Percentiles rank a stretch among this genome's conserved stretches.
Evolutionary conservation across 2,797 vertebrate species (phyloP).

Genomic region (Chlorospingus flavigularis): DNA sequence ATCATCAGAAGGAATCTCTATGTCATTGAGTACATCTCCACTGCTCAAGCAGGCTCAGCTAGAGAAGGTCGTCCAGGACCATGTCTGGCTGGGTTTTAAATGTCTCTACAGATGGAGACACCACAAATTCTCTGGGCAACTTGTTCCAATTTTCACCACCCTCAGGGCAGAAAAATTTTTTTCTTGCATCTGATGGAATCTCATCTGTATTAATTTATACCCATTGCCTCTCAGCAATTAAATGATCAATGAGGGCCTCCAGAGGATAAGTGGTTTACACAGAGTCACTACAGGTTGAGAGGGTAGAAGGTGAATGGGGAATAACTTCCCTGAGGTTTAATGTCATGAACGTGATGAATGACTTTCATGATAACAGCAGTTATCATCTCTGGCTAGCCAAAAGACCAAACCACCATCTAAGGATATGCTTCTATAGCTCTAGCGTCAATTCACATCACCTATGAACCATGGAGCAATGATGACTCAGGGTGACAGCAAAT

Average conservation of each 20-base stretch:
- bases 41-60: neutral
- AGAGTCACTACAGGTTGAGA: neutral
- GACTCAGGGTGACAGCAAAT: neutral
- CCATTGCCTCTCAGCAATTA: neutral
- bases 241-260: accelerated
- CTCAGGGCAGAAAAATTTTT: neutral
- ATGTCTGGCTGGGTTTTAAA: neutral
- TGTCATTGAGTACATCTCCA: accelerated
- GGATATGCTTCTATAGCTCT: neutral
- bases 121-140: neutral
- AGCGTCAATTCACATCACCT: neutral
- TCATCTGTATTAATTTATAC: neutral
- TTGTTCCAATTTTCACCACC: neutral
- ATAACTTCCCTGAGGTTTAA: neutral
- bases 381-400: neutral
- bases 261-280: neutral
- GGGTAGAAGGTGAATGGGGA: accelerated
- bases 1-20: neutral
- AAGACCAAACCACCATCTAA: neutral
- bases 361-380: neutral
- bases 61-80: neutral
- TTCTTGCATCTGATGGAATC: neutral
- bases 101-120: neutral
- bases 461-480: neutral
- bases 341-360: neutral